A percentile compares a stretch with the other conserved stretches of the same genome.
Conservation (phyloP, 2,113 vertebrate genomes). For the Charadrius vociferus region DNA sequence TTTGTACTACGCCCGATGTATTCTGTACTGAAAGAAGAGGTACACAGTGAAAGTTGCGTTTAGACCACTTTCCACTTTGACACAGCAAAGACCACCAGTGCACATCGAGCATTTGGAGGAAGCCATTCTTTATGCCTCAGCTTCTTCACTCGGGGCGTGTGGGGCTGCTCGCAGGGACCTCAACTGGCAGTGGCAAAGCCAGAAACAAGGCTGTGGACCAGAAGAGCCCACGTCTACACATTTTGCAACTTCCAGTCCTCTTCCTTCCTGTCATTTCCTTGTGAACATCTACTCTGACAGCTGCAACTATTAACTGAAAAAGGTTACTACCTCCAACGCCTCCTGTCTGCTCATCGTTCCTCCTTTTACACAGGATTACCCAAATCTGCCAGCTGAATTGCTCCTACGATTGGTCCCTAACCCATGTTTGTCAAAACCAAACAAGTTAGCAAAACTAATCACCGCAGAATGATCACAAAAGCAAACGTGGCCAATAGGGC, state of each 20-base stretch:
- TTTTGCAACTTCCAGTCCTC: not conserved
- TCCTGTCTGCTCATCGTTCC: too few relatives aligned
- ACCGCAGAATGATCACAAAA: fast-evolving
- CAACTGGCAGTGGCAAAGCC: not conserved
- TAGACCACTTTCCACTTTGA: not conserved
- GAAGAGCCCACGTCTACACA: not conserved
- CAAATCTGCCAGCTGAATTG: not conserved
- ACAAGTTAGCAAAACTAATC: not conserved
- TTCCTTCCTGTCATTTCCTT: not conserved
- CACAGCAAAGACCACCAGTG: not conserved
- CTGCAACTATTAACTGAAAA: not conserved
- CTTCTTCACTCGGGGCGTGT: not conserved
- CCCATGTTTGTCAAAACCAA: fast-evolving
- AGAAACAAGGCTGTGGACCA: not conserved
- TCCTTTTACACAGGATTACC: not conserved
- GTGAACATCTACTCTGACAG: not conserved
- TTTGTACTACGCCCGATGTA: not conserved
- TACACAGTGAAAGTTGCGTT: not conserved
- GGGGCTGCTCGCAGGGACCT: not conserved
- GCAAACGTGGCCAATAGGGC: not conserved
- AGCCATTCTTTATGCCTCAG: fast-evolving
- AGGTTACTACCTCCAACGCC: not conserved
- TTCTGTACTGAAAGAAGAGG: not conserved
- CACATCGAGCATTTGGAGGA: fast-evolving
- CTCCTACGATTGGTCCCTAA: not conserved